Percentiles rank a stretch among this genome's conserved stretches.
Conservation (phyloP, 2,888 invertebrate genomes). For the Gymnocheta viridis region DNA sequence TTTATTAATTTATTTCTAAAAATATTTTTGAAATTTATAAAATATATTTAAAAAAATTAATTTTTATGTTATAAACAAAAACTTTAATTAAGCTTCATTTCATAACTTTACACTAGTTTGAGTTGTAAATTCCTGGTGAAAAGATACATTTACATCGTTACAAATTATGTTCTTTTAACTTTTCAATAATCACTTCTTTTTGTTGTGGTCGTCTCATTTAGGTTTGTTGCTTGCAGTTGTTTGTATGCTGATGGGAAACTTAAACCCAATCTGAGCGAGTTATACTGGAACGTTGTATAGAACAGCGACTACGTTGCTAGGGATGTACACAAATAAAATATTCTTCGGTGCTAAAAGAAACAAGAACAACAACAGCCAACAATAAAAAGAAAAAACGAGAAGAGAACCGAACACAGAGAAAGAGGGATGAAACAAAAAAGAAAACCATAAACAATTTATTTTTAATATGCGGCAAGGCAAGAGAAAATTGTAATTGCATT, state of each 20-base stretch:
- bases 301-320: conserved; percentile 74
- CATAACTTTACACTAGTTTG: not conserved
- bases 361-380: conserved; percentile 9
- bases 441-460: not conserved
- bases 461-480: no score
- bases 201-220: not conserved
- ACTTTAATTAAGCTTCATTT: not conserved
- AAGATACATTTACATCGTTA: conserved; percentile 23
- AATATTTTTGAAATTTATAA: not conserved
- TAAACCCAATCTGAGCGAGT: conserved; percentile 77
- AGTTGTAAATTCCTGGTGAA: no score
- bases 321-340: conserved; percentile 79
- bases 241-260: not conserved
- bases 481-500: not conserved
- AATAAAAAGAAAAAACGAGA: not conserved
- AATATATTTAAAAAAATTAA: not conserved
- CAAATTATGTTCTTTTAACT: conserved; percentile 36
- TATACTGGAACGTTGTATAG: conserved; percentile 71
- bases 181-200: not conserved
- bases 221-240: not conserved
- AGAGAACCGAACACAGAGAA: not conserved
- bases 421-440: not conserved
- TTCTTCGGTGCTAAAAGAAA: conserved; percentile 78
- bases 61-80: not conserved
- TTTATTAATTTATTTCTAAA: not conserved